These are phyloP conservation scores for Ariopsis seemanni DNA, from an alignment of 2,113 vertebrate genomes.

Conservation along the genomic window DNA sequence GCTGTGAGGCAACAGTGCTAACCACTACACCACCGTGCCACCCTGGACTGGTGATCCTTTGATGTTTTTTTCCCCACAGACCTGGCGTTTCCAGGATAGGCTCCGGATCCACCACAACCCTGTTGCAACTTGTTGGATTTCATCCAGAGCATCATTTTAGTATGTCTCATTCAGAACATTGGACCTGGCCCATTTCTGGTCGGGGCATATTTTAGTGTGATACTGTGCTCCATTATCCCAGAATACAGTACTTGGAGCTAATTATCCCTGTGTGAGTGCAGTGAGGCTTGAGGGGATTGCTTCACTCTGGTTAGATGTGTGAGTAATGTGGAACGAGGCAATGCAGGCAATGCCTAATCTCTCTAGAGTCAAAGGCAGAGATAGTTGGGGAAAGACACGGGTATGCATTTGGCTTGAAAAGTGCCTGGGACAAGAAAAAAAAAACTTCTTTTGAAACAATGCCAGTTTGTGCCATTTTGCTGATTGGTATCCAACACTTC, in stretches of 20 bases:
- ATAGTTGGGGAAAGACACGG: background rate
- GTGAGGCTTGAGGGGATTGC: conserved; percentile 31
- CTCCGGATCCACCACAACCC: background rate
- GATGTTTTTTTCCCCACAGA: background rate
- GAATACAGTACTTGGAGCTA: conserved; percentile 51
- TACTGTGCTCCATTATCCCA: conserved; percentile 38
- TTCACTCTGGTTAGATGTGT: conserved; percentile 37
- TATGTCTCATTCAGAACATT: background rate
- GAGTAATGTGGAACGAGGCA: conserved; percentile 42
- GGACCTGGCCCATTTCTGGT: conserved; percentile 19
- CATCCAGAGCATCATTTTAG: conserved; percentile 11
- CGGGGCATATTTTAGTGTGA: conserved; percentile 28
- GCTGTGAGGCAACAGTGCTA: no score
- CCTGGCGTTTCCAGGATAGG: background rate
- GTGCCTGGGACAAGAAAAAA: background rate
- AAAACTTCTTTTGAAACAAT: background rate
- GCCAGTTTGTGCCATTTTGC: background rate
- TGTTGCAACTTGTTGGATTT: background rate
- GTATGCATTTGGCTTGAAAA: background rate
- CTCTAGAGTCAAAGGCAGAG: background rate
- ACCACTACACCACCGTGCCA: no score
- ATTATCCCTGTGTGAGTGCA: conserved; percentile 55
- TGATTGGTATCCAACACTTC: background rate
- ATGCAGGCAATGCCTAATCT: conserved; percentile 7
- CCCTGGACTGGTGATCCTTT: no score